Evolutionary conservation across 2,113 vertebrate species (phyloP).

Genomic region (Rhabdomys dilectus): DNA sequence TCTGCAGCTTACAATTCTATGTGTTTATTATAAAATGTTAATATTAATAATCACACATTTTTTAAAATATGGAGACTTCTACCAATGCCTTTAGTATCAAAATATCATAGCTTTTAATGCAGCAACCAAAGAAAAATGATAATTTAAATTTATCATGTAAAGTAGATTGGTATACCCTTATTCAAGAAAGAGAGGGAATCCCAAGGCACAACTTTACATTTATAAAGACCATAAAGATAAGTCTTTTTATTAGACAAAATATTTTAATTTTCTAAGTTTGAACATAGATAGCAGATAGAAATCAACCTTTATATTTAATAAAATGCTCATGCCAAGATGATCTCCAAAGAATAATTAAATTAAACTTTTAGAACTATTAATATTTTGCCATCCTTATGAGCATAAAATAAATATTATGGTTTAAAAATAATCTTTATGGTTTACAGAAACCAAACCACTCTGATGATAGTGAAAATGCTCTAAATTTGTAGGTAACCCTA

Average conservation of each 20-base stretch:
- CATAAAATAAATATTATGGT: neutral
- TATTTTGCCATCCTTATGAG: conserved; percentile 23
- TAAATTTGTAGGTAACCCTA: neutral
- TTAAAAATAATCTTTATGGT: neutral
- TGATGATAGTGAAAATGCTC: rapidly evolving
- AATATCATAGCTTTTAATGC: neutral
- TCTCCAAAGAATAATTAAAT: conserved; percentile 48
- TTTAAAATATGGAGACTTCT: neutral
- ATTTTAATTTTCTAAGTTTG: conserved; percentile 45
- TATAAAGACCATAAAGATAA: neutral
- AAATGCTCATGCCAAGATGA: neutral
- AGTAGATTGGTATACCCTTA: neutral
- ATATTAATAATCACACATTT: neutral
- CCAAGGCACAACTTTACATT: neutral
- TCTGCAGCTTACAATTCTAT: neutral
- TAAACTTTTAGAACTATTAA: conserved; percentile 27
- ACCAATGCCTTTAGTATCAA: neutral
- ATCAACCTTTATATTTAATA: conserved; percentile 45
- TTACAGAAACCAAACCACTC: neutral
- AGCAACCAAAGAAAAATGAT: neutral
- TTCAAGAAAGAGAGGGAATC: neutral
- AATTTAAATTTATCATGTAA: conserved; percentile 43
- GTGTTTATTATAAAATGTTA: neutral
- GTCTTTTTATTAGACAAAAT: conserved; percentile 41
- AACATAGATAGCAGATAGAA: conserved; percentile 46